Evolutionary conservation across 2,888 invertebrate genomes (phyloP), one percentile per base, ranked within the genome.

Genomic region (Myathropa florea): DNA sequence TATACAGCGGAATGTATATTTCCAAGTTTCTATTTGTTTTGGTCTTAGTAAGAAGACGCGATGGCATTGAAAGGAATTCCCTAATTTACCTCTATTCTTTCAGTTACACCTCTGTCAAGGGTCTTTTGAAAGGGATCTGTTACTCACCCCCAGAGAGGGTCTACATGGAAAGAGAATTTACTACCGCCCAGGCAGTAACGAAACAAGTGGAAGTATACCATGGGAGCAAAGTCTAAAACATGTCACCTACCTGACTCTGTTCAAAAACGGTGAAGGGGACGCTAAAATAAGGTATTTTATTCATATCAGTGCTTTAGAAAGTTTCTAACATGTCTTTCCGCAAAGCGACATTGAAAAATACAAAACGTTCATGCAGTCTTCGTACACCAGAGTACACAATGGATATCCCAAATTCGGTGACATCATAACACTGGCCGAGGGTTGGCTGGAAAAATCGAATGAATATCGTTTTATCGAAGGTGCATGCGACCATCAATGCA

Each of bases 151-250:
- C 28, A 91, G 91, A 76, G 89, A 90, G 73, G 89, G 89, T 46
- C 88, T 89, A 24, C 91, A 84, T 24, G 92, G 93, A 33, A 92
- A 91, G 73, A 91, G 91, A 3, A 86, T 92, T 61, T 93, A 89
- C 87, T 93, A 91, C 81, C 90, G 90, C 10, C 84, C 64, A 14
- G n/a, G 18, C 24, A 57, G 21, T 39, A 14, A 83, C 30, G n/a
- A 80, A 71, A 73, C 89, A 89, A 86, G 57, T 57, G 63, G 46
- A 61, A 33, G 39, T 3, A 63, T 57, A 4, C 93, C 94, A 89
- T 96, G 96, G 96, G 95, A 95, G 91, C 94, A 94, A 79, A 95
- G 95, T 2, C 91, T 96, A 39, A 94, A 95, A 81, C 95, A 96
- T 92, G 95, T 96, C 85, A 94, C 95, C 6, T 95, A 95, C 89